Evolutionary conservation across 2,888 invertebrate species (phyloP), one percentile per base, ranked within the genome.

Genomic region (Apomyelois bistriatella): DNA sequence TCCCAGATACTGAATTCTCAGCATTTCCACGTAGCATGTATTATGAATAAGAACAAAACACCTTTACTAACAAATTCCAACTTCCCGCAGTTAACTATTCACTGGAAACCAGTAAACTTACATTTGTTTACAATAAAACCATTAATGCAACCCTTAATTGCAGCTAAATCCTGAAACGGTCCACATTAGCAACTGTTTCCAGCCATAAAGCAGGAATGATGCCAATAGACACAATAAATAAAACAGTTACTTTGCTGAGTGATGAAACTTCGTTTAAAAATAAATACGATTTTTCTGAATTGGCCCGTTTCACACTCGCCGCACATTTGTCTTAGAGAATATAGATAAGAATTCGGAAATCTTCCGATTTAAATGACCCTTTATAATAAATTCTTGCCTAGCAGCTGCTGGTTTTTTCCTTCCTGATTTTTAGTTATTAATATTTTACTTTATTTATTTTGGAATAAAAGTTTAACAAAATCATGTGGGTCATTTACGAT

Each of bases 191-290:
- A 59, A 66, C 59, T 60, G 64, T 71, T 67, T 64, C 59, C 59
- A 64, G 61, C 66, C 59, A 66, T 67, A 70, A 70, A 64, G 57
- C 58, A 64, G 65, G 69, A 78, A 72, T 66, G 72, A 70, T 72
- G 75, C 77, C 74, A 78, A 77, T 80, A 72, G 65, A 62, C 65
- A 60, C 62, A 65, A 60, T 63, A 65, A 76, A 79, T 77, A 75
- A 72, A 75, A 37, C 65, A 61, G 53, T 58, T 54, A 55, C 65
- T 64, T 65, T 62, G 63, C 64, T 65, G 64, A 68, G 68, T 79
- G 72, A 76, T 68, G 74, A 74, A 69, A 75, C 65, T 62, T 57
- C 61, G 65, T 65, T 68, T 76, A 76, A 76, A 76, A 75, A 76
- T 72, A 76, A 72, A 22, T 22, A 67, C 57, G 57, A 58, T 58